Evolutionary conservation across 1,140 invertebrate species (phyloP).

Genomic region (Myzus persicae): DNA sequence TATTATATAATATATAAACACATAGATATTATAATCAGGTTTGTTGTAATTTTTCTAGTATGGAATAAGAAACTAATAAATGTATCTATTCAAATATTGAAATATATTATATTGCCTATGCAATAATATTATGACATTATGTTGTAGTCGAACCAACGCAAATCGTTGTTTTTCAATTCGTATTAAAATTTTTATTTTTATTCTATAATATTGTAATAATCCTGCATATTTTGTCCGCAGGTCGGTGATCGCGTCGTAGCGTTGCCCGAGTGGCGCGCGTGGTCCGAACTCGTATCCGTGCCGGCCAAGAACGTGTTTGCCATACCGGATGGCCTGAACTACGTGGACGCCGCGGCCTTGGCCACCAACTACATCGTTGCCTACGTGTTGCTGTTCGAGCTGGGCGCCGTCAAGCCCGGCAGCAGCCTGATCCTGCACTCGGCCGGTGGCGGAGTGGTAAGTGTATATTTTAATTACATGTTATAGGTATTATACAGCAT

Average conservation of each 20-base stretch:
- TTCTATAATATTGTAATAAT: neutral
- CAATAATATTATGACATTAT: neutral
- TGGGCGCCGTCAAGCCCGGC: conserved; percentile 78
- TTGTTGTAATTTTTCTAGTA: too few relatives aligned
- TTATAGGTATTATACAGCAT: neutral
- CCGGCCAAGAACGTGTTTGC: conserved; percentile 81
- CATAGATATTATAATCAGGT: too few relatives aligned
- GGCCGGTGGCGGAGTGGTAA: conserved; percentile 88
- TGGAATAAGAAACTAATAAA: neutral
- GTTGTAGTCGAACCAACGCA: neutral
- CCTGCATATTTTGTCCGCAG: conserved; percentile 65
- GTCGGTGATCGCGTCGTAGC: conserved; percentile 87
- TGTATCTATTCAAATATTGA: neutral
- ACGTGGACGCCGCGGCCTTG: conserved; percentile 81
- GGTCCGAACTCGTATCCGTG: conserved; percentile 84
- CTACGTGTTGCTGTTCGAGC: conserved; percentile 84
- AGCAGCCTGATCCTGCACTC: conserved; percentile 86
- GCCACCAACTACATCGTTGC: conserved; percentile 88
- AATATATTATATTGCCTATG: neutral
- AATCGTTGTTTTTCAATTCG: neutral
- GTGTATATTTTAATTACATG: conserved; percentile 64
- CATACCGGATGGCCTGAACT: conserved; percentile 78
- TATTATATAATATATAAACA: neutral
- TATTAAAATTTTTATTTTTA: neutral
- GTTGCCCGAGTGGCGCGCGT: conserved; percentile 82